These are phyloP conservation scores for Muscicapa comitata DNA, from an alignment of 2,797 vertebrate species.

Conservation along the genomic window DNA sequence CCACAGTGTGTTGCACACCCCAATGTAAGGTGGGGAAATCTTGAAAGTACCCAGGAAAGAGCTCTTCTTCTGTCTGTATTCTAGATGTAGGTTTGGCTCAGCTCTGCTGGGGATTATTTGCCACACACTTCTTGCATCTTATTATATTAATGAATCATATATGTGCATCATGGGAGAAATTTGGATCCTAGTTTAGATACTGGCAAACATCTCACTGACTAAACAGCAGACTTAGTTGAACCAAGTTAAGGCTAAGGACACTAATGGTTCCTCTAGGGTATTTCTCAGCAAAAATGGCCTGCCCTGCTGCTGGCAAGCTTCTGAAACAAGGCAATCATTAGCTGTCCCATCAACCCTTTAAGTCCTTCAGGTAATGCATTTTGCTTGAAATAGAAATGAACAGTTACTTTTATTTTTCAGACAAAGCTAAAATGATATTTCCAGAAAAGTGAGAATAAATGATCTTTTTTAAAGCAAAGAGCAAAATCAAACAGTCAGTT, in stretches of 20 bases:
- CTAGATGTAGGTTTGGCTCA: background rate
- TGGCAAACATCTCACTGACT: background rate
- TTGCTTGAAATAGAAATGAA: background rate
- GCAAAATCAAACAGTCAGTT: constrained; percentile 35
- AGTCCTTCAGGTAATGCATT: background rate
- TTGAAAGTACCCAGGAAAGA: background rate
- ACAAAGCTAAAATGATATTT: background rate
- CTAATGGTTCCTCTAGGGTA: background rate
- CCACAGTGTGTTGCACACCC: background rate
- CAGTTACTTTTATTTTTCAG: constrained; percentile 12
- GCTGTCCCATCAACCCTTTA: background rate
- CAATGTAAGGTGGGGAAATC: background rate
- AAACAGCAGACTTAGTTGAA: background rate
- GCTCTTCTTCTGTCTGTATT: background rate
- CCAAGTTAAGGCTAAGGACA: background rate
- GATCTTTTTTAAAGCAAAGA: constrained; percentile 25
- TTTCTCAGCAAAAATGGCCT: constrained; percentile 24
- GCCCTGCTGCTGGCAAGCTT: background rate
- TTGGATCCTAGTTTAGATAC: background rate
- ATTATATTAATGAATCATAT: background rate
- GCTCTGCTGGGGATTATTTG: background rate
- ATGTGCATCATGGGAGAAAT: background rate
- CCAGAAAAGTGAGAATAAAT: constrained; percentile 5
- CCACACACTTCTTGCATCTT: background rate
- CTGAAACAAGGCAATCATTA: background rate